Conservation (phyloP, 1,140 invertebrate genomes). For the Drosophila baimaii region DNA sequence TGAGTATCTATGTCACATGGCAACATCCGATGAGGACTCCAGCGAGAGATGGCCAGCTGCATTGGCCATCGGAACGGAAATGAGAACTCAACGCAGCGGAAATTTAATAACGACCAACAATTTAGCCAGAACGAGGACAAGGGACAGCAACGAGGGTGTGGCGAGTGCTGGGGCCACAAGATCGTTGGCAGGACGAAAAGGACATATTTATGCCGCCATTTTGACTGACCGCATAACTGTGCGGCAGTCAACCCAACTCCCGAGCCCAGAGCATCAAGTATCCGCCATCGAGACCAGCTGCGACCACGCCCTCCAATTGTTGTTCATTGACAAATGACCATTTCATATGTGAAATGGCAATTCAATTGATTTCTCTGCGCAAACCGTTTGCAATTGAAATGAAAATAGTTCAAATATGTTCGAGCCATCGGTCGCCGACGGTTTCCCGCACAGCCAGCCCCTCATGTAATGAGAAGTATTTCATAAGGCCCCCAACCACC, state of each 20-base stretch:
- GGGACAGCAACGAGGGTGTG: conserved; percentile 1
- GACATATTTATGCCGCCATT: conserved; percentile 82
- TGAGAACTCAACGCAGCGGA: conserved; percentile 81
- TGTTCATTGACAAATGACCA: conserved; percentile 82
- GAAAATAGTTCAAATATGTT: conserved; percentile 83
- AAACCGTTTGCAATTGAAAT: conserved; percentile 79
- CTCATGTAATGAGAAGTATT: conserved; percentile 75
- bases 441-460: neutral
- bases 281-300: conserved; percentile 40
- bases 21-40: conserved; percentile 68
- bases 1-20: conserved; percentile 66
- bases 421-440: conserved; percentile 43
- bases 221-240: conserved; percentile 70
- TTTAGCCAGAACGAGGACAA: conserved; percentile 51
- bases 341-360: conserved; percentile 82
- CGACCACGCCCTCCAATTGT: conserved; percentile 61
- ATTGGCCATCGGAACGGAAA: conserved; percentile 79
- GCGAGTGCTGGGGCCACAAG: conserved; percentile 11
- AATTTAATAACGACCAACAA: conserved; percentile 82
- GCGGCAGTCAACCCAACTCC: conserved; percentile 43
- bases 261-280: conserved; percentile 12
- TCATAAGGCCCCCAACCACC: conserved; percentile 76
- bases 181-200: conserved; percentile 51
- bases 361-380: conserved; percentile 78
- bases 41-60: conserved; percentile 70